Conservation (phyloP, 2,797 vertebrate genomes). For the Eremophila alpestris region DNA sequence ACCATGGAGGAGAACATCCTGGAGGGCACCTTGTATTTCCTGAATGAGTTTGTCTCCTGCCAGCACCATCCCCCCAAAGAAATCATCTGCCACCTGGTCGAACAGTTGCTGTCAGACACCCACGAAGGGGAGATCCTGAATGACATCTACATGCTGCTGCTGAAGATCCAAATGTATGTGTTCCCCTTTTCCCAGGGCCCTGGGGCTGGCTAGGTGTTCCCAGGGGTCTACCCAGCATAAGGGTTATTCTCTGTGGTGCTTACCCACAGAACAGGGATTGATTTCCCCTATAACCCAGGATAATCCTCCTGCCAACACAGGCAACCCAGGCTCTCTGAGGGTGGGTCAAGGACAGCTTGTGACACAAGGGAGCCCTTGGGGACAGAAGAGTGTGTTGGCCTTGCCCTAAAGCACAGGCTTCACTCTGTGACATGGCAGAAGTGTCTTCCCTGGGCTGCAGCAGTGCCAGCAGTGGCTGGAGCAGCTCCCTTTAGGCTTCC, state of each 20-base stretch:
- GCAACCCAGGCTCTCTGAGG: background rate
- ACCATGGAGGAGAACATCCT: conserved; percentile 89
- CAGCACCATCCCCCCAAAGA: conserved; percentile 84
- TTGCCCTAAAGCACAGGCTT: background rate
- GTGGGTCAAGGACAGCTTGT: background rate
- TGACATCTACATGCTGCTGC: conserved; percentile 88
- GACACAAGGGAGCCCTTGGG: background rate
- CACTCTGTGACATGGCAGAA: background rate
- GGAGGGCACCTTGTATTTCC: conserved; percentile 88
- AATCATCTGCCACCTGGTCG: conserved; percentile 83
- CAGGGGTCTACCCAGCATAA: background rate
- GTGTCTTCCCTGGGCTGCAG: background rate
- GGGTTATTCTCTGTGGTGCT: background rate
- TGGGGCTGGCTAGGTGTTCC: background rate
- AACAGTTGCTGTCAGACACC: conserved; percentile 81
- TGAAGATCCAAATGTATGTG: conserved; percentile 92
- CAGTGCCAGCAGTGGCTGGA: background rate
- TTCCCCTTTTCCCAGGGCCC: background rate
- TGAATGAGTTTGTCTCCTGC: conserved; percentile 86
- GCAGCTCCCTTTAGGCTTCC: background rate
- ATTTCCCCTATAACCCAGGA: background rate
- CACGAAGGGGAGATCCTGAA: conserved; percentile 74
- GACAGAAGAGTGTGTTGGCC: background rate
- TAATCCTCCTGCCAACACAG: background rate
- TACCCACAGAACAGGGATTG: background rate